Evolutionary conservation across 1,140 invertebrate species (phyloP).

Genomic region (Ostrea denselamellosa): DNA sequence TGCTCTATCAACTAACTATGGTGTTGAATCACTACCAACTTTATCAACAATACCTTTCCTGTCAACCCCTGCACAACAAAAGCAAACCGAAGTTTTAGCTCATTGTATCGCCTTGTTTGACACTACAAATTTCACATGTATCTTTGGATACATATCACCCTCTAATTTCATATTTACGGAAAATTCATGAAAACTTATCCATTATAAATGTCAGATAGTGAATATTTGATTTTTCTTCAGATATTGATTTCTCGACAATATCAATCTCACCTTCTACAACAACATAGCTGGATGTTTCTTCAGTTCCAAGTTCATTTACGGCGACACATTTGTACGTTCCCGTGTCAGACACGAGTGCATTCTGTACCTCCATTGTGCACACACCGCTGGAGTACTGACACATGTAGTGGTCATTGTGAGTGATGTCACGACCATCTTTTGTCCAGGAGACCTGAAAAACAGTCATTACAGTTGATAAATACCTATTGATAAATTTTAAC

Average conservation of each 20-base stretch:
- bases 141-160: neutral
- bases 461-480: neutral
- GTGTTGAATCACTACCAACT: neutral
- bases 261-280: slow-evolving; percentile 92
- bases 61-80: neutral
- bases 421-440: slow-evolving; percentile 94
- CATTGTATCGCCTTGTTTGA: neutral
- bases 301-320: slow-evolving; percentile 93
- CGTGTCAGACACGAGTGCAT: slow-evolving; percentile 95
- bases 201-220: too few relatives aligned
- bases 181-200: neutral
- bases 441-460: slow-evolving; percentile 87
- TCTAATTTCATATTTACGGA: neutral
- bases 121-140: neutral
- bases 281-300: slow-evolving; percentile 96
- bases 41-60: neutral
- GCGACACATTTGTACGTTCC: slow-evolving; percentile 97
- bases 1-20: neutral
- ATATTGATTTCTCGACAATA: neutral
- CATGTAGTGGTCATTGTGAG: slow-evolving; percentile 86
- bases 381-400: slow-evolving; percentile 88
- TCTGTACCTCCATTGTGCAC: slow-evolving; percentile 94
- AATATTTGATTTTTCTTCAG: too few relatives aligned
- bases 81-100: neutral
- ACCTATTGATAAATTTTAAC: neutral